A percentile compares a stretch with the other conserved stretches of the same genome.
These are phyloP conservation scores for Actinia tenebrosa DNA, from an alignment of 64 coral and sea anemone species.

Conservation along the genomic window DNA sequence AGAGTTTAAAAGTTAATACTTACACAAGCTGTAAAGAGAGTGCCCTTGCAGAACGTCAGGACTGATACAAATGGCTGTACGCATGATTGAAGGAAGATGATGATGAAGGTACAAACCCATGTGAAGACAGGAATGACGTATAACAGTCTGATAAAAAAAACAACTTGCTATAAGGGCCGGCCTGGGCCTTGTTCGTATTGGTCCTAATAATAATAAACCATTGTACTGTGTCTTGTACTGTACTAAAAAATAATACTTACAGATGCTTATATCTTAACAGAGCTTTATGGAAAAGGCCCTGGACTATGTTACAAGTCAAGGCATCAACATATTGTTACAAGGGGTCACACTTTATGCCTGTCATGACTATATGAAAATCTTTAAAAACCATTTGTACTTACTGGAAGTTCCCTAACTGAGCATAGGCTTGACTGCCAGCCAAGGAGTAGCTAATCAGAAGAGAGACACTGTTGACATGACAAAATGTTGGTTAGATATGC, in stretches of 20 bases:
- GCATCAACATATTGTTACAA: too few relatives aligned
- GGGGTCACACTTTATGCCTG: too few relatives aligned
- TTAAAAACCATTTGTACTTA: background rate
- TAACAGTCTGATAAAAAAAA: conserved; percentile 12
- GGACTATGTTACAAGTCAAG: too few relatives aligned
- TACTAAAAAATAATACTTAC: too few relatives aligned
- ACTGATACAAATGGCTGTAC: conserved; percentile 33
- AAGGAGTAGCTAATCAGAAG: conserved; percentile 25
- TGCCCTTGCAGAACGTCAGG: conserved; percentile 22
- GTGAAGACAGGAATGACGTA: conserved; percentile 27
- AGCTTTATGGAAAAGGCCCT: too few relatives aligned
- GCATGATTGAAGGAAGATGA: conserved; percentile 28
- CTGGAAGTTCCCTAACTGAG: conserved; percentile 21
- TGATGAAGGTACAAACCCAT: conserved; percentile 35
- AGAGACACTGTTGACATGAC: conserved; percentile 19
- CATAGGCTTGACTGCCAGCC: conserved; percentile 26
- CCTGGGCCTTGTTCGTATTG: too few relatives aligned
- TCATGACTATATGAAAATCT: too few relatives aligned
- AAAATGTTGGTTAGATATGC: background rate
- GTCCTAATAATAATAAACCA: too few relatives aligned
- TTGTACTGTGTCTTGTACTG: too few relatives aligned
- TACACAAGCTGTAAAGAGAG: conserved; percentile 27
- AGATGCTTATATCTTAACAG: too few relatives aligned
- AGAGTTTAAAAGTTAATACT: background rate
- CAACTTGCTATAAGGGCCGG: too few relatives aligned